Evolutionary conservation across 2,797 vertebrate species (phyloP).

Genomic region (Anomalospiza imberbis): DNA sequence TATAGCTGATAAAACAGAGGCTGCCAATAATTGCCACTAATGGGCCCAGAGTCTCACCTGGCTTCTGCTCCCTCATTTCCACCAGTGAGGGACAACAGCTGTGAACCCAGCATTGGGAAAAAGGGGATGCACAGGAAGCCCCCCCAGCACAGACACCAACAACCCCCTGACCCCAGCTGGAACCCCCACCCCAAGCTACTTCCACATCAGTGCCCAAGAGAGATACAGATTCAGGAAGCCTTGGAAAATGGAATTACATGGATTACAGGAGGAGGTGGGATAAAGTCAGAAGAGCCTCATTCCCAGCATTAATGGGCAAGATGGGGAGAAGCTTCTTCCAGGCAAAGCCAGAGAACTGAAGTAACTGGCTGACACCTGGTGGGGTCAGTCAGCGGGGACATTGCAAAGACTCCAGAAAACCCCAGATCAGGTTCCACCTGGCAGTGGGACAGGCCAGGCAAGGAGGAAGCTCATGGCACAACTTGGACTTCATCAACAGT

Average conservation of each 20-base stretch:
- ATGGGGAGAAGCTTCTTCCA: background rate
- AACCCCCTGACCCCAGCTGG: background rate
- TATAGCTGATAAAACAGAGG: background rate
- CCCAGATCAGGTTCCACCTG: background rate
- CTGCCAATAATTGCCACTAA: accelerated
- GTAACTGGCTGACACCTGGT: background rate
- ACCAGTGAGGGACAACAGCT: background rate
- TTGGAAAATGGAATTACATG: background rate
- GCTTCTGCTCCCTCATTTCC: background rate
- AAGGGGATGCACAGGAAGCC: background rate
- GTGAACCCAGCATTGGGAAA: background rate
- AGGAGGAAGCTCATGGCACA: background rate
- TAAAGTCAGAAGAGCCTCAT: background rate
- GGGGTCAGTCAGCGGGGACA: background rate
- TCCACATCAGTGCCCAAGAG: background rate
- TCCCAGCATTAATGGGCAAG: background rate
- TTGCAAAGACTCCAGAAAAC: background rate
- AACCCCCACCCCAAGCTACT: background rate
- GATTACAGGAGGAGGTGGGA: background rate
- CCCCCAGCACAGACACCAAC: background rate
- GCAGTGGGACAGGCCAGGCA: background rate
- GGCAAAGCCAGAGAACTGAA: background rate
- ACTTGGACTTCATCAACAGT: background rate
- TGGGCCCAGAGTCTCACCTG: background rate
- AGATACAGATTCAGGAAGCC: background rate